These are phyloP conservation scores for Chloroceryle inda DNA, from an alignment of 2,797 vertebrate genomes.

Conservation along the genomic window DNA sequence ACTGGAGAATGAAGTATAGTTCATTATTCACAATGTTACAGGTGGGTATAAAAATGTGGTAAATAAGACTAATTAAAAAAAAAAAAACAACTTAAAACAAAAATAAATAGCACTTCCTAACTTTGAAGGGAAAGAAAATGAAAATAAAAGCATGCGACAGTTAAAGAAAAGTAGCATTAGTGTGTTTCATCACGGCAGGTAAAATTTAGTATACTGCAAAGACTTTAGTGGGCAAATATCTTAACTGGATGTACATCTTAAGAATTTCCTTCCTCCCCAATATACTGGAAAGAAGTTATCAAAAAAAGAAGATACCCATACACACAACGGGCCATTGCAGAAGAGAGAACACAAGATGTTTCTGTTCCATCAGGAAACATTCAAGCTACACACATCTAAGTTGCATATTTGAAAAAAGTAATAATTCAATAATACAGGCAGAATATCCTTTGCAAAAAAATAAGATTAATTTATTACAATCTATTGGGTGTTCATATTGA, in stretches of 20 bases:
- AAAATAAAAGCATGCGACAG: not conserved
- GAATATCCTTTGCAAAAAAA: not conserved
- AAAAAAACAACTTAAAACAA: not conserved
- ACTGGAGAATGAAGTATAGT: not conserved
- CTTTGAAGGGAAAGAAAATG: not conserved
- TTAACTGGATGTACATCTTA: not conserved
- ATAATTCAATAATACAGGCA: not conserved
- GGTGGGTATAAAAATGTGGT: not conserved
- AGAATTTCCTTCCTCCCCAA: not conserved
- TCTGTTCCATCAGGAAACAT: not conserved
- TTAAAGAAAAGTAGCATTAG: not conserved
- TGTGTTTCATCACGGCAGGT: not conserved
- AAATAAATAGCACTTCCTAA: not conserved
- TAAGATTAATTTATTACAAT: not conserved
- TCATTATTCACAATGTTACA: not conserved
- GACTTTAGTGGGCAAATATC: not conserved
- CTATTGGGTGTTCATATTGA: not conserved
- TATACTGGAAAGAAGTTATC: not conserved
- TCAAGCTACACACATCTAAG: not conserved
- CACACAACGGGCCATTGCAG: not conserved
- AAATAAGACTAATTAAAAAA: not conserved
- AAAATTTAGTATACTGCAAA: not conserved
- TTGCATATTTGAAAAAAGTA: rapidly evolving
- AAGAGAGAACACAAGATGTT: not conserved
- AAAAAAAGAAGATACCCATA: not conserved